Evolutionary conservation across 2,113 vertebrate genomes (phyloP).

Genomic region (Echinops telfairi): DNA sequence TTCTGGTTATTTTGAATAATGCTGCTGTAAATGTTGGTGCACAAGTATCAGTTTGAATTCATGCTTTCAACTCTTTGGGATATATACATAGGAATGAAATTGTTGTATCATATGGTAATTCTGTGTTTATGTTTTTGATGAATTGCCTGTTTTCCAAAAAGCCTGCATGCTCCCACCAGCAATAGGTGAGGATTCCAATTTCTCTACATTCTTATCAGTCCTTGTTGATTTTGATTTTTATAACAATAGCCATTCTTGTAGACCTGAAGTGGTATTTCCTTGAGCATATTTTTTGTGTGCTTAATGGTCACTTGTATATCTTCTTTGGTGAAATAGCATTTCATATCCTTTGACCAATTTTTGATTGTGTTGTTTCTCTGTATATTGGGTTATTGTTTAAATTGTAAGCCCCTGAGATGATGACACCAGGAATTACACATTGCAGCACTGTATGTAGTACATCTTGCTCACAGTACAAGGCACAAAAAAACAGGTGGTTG

Average conservation of each 20-base stretch:
- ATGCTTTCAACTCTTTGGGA: background rate
- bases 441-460: background rate
- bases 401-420: background rate
- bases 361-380: background rate
- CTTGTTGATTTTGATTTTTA: background rate
- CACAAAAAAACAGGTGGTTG: background rate
- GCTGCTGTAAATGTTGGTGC: too few relatives aligned
- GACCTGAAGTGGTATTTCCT: background rate
- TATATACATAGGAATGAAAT: background rate
- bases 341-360: background rate
- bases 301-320: background rate
- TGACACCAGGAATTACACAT: background rate
- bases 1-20: too few relatives aligned
- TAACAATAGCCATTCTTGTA: background rate
- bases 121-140: background rate
- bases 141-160: background rate
- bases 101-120: background rate
- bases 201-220: background rate
- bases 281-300: background rate
- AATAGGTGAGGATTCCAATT: background rate
- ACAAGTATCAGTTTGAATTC: background rate
- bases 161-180: background rate
- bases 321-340: background rate
- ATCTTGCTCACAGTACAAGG: background rate
- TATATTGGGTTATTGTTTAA: too few relatives aligned